These are phyloP conservation scores for pig (Sus scrofa) DNA, from an alignment of 2,113 vertebrate genomes.

Conservation along the genomic window DNA sequence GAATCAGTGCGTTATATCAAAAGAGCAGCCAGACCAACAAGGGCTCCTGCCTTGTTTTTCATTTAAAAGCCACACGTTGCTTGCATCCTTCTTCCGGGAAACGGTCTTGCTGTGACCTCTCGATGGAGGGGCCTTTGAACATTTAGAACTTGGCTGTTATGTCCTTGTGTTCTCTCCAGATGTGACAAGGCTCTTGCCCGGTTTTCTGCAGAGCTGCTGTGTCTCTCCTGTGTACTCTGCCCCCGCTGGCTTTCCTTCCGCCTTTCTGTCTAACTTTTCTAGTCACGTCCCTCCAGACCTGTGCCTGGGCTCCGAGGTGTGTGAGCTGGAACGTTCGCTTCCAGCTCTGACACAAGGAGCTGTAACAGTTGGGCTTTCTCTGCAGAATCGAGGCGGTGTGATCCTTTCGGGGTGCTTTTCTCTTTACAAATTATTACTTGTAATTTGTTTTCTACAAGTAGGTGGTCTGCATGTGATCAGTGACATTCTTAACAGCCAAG, in stretches of 20 bases:
- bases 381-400: not conserved
- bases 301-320: not conserved
- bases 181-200: not conserved
- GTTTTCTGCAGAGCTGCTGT: constrained; percentile 15
- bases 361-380: not conserved
- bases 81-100: not conserved
- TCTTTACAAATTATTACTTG: not conserved
- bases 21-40: not conserved
- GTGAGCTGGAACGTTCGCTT: not conserved
- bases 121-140: constrained; percentile 5
- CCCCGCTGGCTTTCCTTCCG: not conserved
- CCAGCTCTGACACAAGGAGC: not conserved
- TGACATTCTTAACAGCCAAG: not conserved
- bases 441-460: constrained; percentile 6
- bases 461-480: not conserved
- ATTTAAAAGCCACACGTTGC: constrained; percentile 37
- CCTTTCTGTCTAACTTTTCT: not conserved
- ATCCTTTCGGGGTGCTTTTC: not conserved
- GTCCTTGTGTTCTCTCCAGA: not conserved
- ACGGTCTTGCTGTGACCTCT: not conserved
- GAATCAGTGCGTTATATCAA: constrained; percentile 17
- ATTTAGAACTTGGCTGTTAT: not conserved
- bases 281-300: not conserved
- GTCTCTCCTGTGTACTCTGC: not conserved
- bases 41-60: constrained; percentile 28